phyloP scores from a whole-genome alignment of 2,888 invertebrate species.

The Miltochrista miniata region DNA sequence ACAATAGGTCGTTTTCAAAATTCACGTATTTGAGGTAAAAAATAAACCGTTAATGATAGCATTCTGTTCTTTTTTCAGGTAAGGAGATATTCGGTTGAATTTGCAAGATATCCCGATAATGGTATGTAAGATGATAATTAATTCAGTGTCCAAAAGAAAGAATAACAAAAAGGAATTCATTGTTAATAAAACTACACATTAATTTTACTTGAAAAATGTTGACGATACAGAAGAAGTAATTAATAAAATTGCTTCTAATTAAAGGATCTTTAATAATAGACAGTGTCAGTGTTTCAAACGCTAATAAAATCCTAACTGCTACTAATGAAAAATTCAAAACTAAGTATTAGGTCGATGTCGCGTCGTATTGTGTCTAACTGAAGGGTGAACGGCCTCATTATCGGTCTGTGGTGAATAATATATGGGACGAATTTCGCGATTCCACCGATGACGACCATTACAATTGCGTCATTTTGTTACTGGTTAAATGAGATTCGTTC shows the following conservation, averaged over 20 bases:
- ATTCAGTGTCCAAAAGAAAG: not conserved
- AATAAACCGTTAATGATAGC: constrained; percentile 39
- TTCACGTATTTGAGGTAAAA: constrained; percentile 36
- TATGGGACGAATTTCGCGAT: constrained; percentile 74
- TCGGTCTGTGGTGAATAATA: constrained; percentile 71
- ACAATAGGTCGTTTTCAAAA: constrained; percentile 49
- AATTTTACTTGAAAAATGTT: too few relatives aligned
- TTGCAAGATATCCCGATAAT: constrained; percentile 6
- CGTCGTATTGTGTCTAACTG: constrained; percentile 58
- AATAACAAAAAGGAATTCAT: not conserved
- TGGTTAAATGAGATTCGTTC: constrained; percentile 4
- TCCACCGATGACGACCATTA: constrained; percentile 58
- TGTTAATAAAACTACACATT: not conserved
- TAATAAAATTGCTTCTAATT: too few relatives aligned
- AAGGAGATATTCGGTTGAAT: constrained; percentile 26
- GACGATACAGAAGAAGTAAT: too few relatives aligned
- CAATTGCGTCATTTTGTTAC: constrained; percentile 44
- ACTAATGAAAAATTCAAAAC: constrained; percentile 3
- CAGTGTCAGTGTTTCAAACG: not conserved
- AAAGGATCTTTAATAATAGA: not conserved
- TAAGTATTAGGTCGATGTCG: constrained; percentile 36
- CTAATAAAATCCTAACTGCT: not conserved
- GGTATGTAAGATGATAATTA: constrained; percentile 12
- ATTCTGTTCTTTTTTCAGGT: constrained; percentile 51
- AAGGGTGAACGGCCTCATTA: constrained; percentile 73